Evolutionary conservation across 2,113 vertebrate species (phyloP).

Genomic region (Tachysurus vachellii): DNA sequence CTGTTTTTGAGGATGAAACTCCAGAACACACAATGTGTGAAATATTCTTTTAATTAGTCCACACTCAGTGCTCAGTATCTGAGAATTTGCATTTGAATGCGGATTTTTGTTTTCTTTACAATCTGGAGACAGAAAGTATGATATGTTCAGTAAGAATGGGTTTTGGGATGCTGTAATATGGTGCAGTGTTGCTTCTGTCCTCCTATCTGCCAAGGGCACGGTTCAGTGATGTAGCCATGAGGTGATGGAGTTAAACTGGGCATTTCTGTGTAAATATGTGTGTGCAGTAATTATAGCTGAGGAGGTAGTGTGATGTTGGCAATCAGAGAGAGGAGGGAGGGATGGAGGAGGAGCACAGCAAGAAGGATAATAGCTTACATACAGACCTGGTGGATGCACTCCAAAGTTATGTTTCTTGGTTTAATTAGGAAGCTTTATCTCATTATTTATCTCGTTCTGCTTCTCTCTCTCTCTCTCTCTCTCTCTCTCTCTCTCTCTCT

Average conservation of each 20-base stretch:
- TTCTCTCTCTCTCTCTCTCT: neutral
- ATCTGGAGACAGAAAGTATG: neutral
- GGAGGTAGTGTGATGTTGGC: constrained; percentile 42
- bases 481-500: neutral
- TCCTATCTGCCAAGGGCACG: neutral
- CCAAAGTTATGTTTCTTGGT: constrained; percentile 15
- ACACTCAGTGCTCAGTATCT: neutral
- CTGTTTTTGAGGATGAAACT: neutral
- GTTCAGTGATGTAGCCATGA: constrained; percentile 1
- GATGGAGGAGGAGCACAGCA: constrained; percentile 7
- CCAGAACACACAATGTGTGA: neutral
- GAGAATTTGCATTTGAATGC: neutral
- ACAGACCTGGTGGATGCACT: constrained; percentile 26
- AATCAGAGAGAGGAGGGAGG: constrained; percentile 27
- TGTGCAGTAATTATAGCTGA: constrained; percentile 42
- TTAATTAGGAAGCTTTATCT: constrained; percentile 38
- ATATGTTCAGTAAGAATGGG: neutral
- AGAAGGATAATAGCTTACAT: constrained; percentile 31
- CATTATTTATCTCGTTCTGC: neutral
- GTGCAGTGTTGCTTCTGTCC: neutral
- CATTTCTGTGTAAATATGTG: constrained; percentile 45
- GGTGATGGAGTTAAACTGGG: constrained; percentile 50
- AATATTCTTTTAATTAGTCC: neutral
- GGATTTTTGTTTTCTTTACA: neutral
- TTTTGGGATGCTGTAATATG: too few relatives aligned